Conservation (phyloP, 2,113 vertebrate genomes). For the Podarcis raffonei region DNA sequence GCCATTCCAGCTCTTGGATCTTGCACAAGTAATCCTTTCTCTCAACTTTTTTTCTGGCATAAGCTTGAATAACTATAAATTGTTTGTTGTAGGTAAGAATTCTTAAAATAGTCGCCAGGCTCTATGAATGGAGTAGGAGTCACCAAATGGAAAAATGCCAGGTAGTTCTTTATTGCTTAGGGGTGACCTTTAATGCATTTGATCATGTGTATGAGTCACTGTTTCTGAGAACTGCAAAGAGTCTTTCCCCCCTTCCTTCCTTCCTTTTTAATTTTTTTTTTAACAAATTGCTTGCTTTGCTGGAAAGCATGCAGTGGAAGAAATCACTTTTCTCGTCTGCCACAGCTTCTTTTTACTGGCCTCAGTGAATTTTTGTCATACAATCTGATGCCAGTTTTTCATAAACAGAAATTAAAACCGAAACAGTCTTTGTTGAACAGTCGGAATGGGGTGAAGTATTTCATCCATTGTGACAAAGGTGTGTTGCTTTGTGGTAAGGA, state of each 20-base stretch:
- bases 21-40: neutral
- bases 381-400: slow-evolving; percentile 18
- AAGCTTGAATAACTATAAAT: slow-evolving; percentile 7
- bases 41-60: neutral
- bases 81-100: slow-evolving; percentile 23
- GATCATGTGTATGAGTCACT: slow-evolving; percentile 53
- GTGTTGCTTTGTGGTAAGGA: slow-evolving; percentile 8
- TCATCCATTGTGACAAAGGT: slow-evolving; percentile 27
- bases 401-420: neutral
- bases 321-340: slow-evolving; percentile 52
- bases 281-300: slow-evolving; percentile 52
- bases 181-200: slow-evolving; percentile 58
- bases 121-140: slow-evolving; percentile 15
- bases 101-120: slow-evolving; percentile 30
- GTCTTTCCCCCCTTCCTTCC: neutral
- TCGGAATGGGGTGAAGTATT: slow-evolving; percentile 26
- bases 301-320: slow-evolving; percentile 39
- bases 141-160: slow-evolving; percentile 51
- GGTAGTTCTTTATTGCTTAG: slow-evolving; percentile 57
- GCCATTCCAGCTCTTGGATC: neutral
- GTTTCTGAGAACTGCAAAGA: slow-evolving; percentile 59
- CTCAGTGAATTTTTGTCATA: neutral
- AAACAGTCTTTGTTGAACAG: slow-evolving; percentile 35
- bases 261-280: neutral
- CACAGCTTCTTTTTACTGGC: slow-evolving; percentile 43